These are phyloP conservation scores for Pyrocephalus nanus DNA, from an alignment of 2,797 vertebrate genomes.

Conservation along the genomic window DNA sequence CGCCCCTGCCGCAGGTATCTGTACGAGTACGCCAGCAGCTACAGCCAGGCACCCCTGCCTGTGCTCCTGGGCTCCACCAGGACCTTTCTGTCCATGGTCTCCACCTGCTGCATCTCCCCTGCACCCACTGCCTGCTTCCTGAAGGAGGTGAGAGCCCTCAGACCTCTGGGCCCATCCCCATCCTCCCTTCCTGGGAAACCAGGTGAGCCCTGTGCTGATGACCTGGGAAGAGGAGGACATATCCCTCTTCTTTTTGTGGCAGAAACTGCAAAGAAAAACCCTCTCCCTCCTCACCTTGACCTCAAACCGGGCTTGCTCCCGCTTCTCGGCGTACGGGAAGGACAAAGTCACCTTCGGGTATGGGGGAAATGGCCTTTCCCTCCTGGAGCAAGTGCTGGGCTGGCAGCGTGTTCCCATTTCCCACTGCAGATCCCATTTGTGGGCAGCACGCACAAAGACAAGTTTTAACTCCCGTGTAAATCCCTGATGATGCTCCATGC, in stretches of 20 bases:
- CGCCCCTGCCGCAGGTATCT: slow-evolving; percentile 61
- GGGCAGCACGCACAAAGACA: rapidly evolving
- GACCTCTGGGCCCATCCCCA: rapidly evolving
- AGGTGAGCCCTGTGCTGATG: background rate
- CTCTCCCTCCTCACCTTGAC: slow-evolving; percentile 69
- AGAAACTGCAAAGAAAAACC: slow-evolving; percentile 74
- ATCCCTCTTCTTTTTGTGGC: background rate
- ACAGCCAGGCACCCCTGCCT: slow-evolving; percentile 75
- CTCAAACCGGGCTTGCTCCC: slow-evolving; percentile 73
- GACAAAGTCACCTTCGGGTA: slow-evolving; percentile 76
- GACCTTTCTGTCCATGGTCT: slow-evolving; percentile 78
- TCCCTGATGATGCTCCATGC: rapidly evolving
- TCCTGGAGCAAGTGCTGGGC: rapidly evolving
- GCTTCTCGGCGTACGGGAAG: slow-evolving; percentile 59
- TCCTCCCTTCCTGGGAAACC: rapidly evolving
- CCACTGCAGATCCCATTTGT: background rate
- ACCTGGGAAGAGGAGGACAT: background rate
- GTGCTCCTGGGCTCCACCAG: slow-evolving; percentile 72
- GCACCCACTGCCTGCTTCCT: slow-evolving; percentile 71
- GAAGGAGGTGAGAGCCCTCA: slow-evolving; percentile 70
- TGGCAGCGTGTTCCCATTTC: rapidly evolving
- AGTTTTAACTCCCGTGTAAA: rapidly evolving
- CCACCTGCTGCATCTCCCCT: slow-evolving; percentile 75
- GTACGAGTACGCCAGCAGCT: slow-evolving; percentile 77
- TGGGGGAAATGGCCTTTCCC: background rate